A percentile compares a stretch with the other conserved stretches of the same genome.
These are phyloP conservation scores for Channa maculata DNA, from an alignment of 2,113 vertebrate genomes.

Conservation along the genomic window DNA sequence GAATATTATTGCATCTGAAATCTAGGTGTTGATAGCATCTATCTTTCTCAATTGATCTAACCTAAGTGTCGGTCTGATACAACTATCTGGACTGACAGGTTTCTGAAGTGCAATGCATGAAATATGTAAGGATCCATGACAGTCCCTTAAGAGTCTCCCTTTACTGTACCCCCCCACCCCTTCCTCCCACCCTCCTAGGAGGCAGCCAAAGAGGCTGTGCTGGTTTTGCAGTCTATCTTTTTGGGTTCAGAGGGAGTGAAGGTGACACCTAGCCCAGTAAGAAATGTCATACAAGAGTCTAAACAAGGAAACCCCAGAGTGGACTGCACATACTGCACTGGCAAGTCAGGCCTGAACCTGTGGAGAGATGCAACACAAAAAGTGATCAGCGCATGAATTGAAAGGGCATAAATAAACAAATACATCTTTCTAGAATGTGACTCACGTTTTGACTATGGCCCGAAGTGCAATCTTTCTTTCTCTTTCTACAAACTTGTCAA, in stretches of 20 bases:
- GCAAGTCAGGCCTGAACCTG: constrained; percentile 85
- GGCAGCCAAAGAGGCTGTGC: constrained; percentile 86
- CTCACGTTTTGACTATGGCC: constrained; percentile 95
- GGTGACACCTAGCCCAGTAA: constrained; percentile 88
- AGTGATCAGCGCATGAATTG: not conserved
- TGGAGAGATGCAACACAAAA: constrained; percentile 35
- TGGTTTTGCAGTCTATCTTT: constrained; percentile 94
- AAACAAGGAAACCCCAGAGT: constrained; percentile 89
- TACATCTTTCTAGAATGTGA: constrained; percentile 10
- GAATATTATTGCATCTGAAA: constrained; percentile 24
- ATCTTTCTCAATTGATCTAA: constrained; percentile 26
- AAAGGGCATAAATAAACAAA: not conserved
- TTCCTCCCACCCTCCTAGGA: constrained; percentile 75
- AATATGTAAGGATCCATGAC: constrained; percentile 48
- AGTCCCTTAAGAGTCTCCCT: constrained; percentile 31
- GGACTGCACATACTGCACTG: constrained; percentile 91
- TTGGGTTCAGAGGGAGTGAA: constrained; percentile 85
- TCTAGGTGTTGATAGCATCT: not conserved
- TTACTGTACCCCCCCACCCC: constrained; percentile 14
- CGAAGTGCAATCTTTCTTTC: constrained; percentile 90
- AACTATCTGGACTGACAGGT: constrained; percentile 41
- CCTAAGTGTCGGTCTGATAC: constrained; percentile 9
- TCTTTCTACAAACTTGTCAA: constrained; percentile 94
- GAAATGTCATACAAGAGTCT: constrained; percentile 91
- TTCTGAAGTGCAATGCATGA: constrained; percentile 61